A percentile compares a stretch with the other conserved stretches of the same genome.
Evolutionary conservation across 2,888 invertebrate genomes (phyloP).

Genomic region (Sarcophaga variegata): DNA sequence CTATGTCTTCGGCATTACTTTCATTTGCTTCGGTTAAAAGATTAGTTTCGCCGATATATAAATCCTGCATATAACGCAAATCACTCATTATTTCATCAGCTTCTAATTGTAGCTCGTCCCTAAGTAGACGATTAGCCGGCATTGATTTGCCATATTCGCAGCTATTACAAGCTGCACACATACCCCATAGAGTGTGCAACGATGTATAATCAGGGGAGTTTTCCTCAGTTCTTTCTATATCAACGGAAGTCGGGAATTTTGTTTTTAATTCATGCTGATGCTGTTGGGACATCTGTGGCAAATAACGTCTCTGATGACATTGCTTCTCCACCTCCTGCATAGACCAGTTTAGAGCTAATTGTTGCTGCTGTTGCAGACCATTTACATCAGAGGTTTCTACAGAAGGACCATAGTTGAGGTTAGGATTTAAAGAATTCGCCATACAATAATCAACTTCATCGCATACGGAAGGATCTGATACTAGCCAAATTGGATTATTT

Average conservation of each 20-base stretch:
- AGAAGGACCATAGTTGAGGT: not conserved
- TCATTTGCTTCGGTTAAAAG: constrained; percentile 63
- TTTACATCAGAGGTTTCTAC: constrained; percentile 7
- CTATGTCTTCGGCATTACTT: constrained; percentile 47
- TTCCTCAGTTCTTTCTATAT: constrained; percentile 57
- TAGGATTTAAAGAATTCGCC: not conserved
- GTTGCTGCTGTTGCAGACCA: constrained; percentile 19
- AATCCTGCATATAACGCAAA: constrained; percentile 78
- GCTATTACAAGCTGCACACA: constrained; percentile 77
- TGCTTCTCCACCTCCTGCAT: constrained; percentile 76
- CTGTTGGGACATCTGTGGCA: constrained; percentile 45
- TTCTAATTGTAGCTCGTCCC: constrained; percentile 77
- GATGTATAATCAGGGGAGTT: constrained; percentile 52
- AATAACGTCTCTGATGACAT: constrained; percentile 69
- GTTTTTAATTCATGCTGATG: constrained; percentile 25
- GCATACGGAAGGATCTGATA: constrained; percentile 46
- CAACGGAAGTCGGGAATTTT: constrained; percentile 13
- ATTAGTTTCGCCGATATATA: constrained; percentile 76
- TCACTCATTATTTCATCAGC: constrained; percentile 80
- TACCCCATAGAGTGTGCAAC: constrained; percentile 77
- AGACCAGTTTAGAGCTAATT: constrained; percentile 73
- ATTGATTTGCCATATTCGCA: constrained; percentile 74
- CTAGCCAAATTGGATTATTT: constrained; percentile 36
- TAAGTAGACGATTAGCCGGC: constrained; percentile 76
- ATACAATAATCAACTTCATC: constrained; percentile 69